A percentile compares a stretch with the other conserved stretches of the same genome.
Conservation (phyloP, 2,113 vertebrate genomes). For the Pantherophis guttatus region DNA sequence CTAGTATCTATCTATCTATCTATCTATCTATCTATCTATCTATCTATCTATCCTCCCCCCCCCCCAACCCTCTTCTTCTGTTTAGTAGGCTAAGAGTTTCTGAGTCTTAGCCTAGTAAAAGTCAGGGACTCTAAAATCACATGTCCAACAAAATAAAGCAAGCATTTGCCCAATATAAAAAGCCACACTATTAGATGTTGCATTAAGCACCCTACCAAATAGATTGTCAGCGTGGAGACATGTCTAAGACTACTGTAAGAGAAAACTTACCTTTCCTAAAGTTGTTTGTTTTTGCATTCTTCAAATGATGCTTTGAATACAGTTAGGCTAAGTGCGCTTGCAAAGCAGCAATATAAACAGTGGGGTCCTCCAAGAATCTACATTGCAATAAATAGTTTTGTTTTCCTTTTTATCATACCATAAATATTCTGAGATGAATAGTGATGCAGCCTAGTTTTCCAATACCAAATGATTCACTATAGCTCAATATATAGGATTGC, state of each 20-base stretch:
- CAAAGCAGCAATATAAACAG: background rate
- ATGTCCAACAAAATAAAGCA: background rate
- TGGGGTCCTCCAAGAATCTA: background rate
- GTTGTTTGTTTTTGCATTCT: background rate
- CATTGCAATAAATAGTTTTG: background rate
- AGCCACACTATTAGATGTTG: background rate
- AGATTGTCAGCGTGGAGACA: background rate
- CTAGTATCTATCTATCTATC: too few species aligned
- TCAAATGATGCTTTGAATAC: background rate
- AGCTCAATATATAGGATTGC: background rate
- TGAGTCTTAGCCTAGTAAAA: background rate
- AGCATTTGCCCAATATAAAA: background rate
- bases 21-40: too few species aligned
- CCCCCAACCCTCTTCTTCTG: background rate
- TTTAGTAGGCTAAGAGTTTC: background rate
- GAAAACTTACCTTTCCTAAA: background rate
- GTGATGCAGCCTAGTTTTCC: background rate
- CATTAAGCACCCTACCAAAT: background rate
- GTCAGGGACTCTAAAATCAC: background rate
- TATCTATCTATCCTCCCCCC: too few species aligned
- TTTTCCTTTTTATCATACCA: background rate
- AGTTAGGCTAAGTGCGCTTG: background rate
- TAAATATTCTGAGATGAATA: background rate
- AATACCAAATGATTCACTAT: background rate
- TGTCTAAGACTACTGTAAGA: background rate